A percentile compares a stretch with the other conserved stretches of the same genome.
Evolutionary conservation across 2,888 invertebrate genomes (phyloP).

Genomic region (Cheilosia variabilis): DNA sequence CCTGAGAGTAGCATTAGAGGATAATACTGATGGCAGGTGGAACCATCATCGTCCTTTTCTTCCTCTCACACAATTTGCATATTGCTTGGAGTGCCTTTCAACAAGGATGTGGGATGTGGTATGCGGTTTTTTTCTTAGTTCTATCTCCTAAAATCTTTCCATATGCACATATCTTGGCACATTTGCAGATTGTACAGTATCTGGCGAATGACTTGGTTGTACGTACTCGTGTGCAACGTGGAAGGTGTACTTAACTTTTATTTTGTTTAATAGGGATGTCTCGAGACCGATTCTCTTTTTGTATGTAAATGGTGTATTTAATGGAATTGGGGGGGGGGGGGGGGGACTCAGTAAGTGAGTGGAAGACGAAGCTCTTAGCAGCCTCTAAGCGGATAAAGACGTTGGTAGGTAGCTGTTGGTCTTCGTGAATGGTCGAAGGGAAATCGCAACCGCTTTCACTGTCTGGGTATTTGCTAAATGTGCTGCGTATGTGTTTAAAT

Average conservation of each 20-base stretch:
- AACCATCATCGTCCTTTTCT: constrained; percentile 43
- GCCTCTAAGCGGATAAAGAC: constrained; percentile 28
- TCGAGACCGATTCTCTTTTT: constrained; percentile 6
- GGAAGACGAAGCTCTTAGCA: constrained; percentile 9
- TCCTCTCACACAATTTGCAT: constrained; percentile 68
- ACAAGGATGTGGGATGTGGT: constrained; percentile 6
- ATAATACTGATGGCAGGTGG: constrained; percentile 60
- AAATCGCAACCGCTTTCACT: constrained; percentile 3
- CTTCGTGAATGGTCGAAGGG: constrained; percentile 7
- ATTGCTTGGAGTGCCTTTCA: constrained; percentile 55
- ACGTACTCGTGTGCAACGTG: background rate
- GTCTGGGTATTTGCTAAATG: constrained; percentile 53
- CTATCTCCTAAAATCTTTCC: constrained; percentile 21
- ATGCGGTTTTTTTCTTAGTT: constrained; percentile 13
- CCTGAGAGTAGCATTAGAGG: constrained; percentile 29
- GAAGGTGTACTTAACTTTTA: constrained; percentile 54
- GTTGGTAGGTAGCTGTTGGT: background rate
- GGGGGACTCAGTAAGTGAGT: constrained; percentile 30
- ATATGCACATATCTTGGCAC: constrained; percentile 23
- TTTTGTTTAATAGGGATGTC: constrained; percentile 54
- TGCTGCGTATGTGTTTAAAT: constrained; percentile 36
- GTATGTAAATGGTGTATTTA: constrained; percentile 39
- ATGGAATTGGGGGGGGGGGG: constrained; percentile 31
- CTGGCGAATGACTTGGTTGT: background rate
- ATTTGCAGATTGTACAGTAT: constrained; percentile 8